These are phyloP conservation scores for Cherax destructor DNA, from an alignment of 1,140 invertebrate genomes.

Conservation along the genomic window DNA sequence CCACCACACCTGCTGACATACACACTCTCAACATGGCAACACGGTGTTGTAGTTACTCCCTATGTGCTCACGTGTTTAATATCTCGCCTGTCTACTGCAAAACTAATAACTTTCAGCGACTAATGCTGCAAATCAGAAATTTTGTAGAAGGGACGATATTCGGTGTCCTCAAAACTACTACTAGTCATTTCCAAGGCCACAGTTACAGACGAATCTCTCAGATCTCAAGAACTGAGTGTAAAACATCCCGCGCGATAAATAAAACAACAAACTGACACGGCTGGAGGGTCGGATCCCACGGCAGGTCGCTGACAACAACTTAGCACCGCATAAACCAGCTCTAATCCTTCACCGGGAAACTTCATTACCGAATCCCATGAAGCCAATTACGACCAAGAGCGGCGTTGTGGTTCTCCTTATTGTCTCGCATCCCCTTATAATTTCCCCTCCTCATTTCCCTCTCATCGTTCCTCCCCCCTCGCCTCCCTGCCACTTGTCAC, in stretches of 20 bases:
- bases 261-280: background rate
- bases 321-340: background rate
- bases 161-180: background rate
- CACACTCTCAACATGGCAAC: too few relatives aligned
- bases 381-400: constrained; percentile 52
- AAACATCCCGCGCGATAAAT: background rate
- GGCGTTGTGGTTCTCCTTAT: constrained; percentile 37
- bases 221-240: background rate
- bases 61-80: constrained; percentile 10
- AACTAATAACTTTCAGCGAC: constrained; percentile 36
- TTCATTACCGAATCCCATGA: constrained; percentile 57
- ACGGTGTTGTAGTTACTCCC: background rate
- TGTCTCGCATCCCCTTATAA: constrained; percentile 55
- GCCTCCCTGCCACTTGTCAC: constrained; percentile 63
- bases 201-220: background rate
- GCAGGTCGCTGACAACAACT: background rate
- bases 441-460: constrained; percentile 62
- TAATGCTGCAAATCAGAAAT: constrained; percentile 50
- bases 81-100: constrained; percentile 37
- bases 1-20: too few relatives aligned
- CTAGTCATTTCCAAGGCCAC: background rate
- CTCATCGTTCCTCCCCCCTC: constrained; percentile 44
- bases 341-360: constrained; percentile 26
- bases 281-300: background rate
- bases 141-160: background rate